phyloP scores from a whole-genome alignment of 2,113 vertebrate species.

The Colaptes auratus region DNA sequence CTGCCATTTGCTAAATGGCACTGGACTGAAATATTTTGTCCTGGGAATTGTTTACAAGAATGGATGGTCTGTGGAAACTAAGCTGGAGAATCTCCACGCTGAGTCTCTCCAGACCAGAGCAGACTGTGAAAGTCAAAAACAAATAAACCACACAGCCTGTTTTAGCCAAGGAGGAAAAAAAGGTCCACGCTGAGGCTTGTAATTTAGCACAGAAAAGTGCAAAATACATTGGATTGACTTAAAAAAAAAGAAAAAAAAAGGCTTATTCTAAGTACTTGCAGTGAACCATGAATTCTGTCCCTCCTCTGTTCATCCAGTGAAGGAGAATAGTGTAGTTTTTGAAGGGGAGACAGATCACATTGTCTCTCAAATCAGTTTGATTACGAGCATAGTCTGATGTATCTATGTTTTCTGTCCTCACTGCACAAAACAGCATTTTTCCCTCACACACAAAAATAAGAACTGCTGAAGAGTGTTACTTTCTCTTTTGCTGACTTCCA shows the following conservation, averaged over 20 bases:
- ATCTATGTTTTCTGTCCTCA: not conserved
- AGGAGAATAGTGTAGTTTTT: not conserved
- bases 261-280: not conserved
- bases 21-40: not conserved
- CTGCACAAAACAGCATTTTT: not conserved
- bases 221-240: not conserved
- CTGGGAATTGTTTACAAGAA: slow-evolving; percentile 16
- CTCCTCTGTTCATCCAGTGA: not conserved
- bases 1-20: not conserved
- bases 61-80: slow-evolving; percentile 24
- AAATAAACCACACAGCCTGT: not conserved
- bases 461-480: not conserved
- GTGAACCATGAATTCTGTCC: not conserved
- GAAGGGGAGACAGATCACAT: not conserved
- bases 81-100: not conserved
- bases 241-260: not conserved
- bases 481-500: not conserved
- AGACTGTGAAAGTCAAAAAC: not conserved
- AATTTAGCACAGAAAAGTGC: not conserved
- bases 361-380: not conserved
- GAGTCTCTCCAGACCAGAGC: not conserved
- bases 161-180: not conserved
- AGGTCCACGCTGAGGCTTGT: not conserved
- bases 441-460: not conserved
- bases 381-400: not conserved